These are phyloP conservation scores for Upupa epops DNA, from an alignment of 2,113 vertebrate genomes.

Conservation along the genomic window DNA sequence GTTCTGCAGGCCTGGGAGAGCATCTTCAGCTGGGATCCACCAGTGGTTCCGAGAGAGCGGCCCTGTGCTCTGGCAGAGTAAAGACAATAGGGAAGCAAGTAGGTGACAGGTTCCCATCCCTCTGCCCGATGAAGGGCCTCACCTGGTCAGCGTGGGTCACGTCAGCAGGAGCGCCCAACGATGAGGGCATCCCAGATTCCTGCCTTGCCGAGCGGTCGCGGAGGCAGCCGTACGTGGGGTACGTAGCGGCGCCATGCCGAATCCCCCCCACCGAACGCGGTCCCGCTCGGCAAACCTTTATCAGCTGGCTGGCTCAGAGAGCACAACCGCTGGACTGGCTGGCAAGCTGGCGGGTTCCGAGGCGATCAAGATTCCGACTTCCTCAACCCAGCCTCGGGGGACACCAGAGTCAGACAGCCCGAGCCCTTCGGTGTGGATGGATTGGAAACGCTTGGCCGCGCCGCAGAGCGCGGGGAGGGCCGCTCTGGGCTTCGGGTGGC, in stretches of 20 bases:
- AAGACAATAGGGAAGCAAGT: neutral
- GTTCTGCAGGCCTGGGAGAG: neutral
- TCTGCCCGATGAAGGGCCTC: neutral
- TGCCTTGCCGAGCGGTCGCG: neutral
- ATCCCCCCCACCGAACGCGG: neutral
- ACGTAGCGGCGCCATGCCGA: neutral
- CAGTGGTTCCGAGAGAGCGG: neutral
- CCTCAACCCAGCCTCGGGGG: conserved; percentile 32
- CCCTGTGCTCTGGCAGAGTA: neutral
- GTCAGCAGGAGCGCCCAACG: neutral
- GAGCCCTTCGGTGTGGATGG: conserved; percentile 14
- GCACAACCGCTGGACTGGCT: conserved; percentile 46
- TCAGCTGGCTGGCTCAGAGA: conserved; percentile 72
- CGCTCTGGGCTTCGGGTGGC: conserved; percentile 65
- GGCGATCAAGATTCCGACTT: conserved; percentile 8
- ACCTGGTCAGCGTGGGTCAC: neutral
- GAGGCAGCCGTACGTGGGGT: neutral
- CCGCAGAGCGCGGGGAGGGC: conserved; percentile 53
- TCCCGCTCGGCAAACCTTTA: conserved; percentile 52
- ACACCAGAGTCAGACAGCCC: conserved; percentile 55
- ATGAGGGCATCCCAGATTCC: neutral
- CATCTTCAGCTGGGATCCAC: neutral
- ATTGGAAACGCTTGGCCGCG: conserved; percentile 60
- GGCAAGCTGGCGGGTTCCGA: conserved; percentile 26
- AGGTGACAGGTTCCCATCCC: neutral